phyloP scores from a whole-genome alignment of 2,888 invertebrate genomes.

The Torymus texanus region DNA sequence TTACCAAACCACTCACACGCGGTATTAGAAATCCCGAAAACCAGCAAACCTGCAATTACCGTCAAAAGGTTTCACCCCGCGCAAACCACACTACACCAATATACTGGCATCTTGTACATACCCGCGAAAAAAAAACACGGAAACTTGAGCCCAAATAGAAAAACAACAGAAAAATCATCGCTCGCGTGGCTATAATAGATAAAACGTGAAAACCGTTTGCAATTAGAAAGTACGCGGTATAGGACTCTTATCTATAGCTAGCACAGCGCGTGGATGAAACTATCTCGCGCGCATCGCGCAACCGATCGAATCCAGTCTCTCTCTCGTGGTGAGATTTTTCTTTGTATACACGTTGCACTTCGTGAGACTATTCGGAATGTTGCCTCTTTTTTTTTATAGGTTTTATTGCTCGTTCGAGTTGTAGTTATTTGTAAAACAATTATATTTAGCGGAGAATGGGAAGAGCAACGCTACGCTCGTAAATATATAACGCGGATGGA shows the following conservation, averaged over 20 bases:
- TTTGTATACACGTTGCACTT: too few species aligned
- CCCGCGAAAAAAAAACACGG: conserved; percentile 17
- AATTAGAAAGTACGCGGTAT: conserved; percentile 35
- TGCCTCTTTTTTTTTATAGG: too few species aligned
- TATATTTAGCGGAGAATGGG: too few species aligned
- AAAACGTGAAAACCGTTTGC: conserved; percentile 17
- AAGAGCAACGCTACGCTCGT: too few species aligned
- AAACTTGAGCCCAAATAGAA: background rate
- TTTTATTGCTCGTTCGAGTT: too few species aligned
- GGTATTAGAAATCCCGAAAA: too few species aligned
- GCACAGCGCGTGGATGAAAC: background rate
- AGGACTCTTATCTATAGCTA: background rate
- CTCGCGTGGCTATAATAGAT: conserved; percentile 24
- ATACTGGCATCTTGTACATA: background rate
- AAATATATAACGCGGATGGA: too few species aligned
- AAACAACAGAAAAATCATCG: background rate
- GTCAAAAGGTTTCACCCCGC: conserved; percentile 9
- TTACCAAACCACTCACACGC: too few species aligned
- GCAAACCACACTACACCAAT: background rate
- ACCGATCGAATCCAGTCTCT: too few species aligned
- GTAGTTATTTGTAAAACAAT: too few species aligned
- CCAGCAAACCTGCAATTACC: background rate
- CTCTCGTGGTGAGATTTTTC: too few species aligned
- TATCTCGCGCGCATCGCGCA: conserved; percentile 17
- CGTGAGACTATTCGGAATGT: too few species aligned